Conservation (phyloP, 2,888 invertebrate genomes). For the Artemia sinica region DNA sequence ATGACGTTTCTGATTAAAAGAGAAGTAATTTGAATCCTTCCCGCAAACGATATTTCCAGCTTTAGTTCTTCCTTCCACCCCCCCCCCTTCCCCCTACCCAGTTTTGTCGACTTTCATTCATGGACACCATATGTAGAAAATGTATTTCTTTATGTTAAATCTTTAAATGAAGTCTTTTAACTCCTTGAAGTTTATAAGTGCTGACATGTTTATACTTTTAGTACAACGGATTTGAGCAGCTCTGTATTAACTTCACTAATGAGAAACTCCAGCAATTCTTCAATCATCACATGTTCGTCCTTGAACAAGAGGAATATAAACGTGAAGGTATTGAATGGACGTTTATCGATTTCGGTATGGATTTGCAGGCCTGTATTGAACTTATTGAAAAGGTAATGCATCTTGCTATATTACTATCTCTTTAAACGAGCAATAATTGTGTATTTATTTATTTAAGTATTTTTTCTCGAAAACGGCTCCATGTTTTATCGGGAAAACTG, state of each 20-base stretch:
- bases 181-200: too few species aligned
- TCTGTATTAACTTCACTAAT: conserved; percentile 96
- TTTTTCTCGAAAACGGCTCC: conserved; percentile 27
- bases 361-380: conserved; percentile 85
- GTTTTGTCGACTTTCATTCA: too few species aligned
- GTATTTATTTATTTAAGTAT: neutral
- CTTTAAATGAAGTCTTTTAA: too few species aligned
- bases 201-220: conserved; percentile 32
- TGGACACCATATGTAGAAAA: too few species aligned
- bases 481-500: too few species aligned
- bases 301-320: conserved; percentile 92
- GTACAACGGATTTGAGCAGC: conserved; percentile 91
- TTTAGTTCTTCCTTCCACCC: too few species aligned
- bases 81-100: too few species aligned
- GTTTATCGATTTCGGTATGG: conserved; percentile 95
- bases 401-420: neutral
- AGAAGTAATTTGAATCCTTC: too few species aligned
- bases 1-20: too few species aligned
- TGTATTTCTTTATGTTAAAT: too few species aligned
- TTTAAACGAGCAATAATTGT: neutral
- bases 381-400: conserved; percentile 75
- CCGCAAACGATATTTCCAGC: too few species aligned
- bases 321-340: conserved; percentile 84
- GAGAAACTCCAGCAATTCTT: conserved; percentile 95
- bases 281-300: conserved; percentile 95